Evolutionary conservation across 1,140 invertebrate species (phyloP).

Genomic region (Aphaenogaster rudis): DNA sequence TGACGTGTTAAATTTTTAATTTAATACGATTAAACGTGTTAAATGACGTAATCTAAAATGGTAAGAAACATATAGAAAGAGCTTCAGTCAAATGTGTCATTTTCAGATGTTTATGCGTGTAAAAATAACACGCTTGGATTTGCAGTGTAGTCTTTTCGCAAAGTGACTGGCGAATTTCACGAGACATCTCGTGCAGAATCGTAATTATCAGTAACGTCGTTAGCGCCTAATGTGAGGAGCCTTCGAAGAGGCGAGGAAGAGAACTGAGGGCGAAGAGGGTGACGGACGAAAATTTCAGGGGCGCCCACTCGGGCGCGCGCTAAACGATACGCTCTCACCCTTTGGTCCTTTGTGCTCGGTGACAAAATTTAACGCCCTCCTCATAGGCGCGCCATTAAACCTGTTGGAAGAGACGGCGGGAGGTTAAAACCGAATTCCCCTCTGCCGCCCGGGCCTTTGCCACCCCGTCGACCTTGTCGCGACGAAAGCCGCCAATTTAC

Average conservation of each 20-base stretch:
- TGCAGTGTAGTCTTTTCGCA: neutral
- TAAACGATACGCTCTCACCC: slow-evolving; percentile 73
- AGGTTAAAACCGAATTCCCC: neutral
- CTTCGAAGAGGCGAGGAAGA: slow-evolving; percentile 20
- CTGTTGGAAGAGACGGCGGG: slow-evolving; percentile 7
- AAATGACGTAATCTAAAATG: too few relatives aligned
- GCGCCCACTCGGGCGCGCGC: slow-evolving; percentile 51
- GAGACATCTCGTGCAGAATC: slow-evolving; percentile 53
- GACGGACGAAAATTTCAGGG: slow-evolving; percentile 56
- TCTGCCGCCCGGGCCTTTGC: neutral
- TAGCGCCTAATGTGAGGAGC: slow-evolving; percentile 56
- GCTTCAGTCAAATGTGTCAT: too few relatives aligned
- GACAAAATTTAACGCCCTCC: slow-evolving; percentile 76
- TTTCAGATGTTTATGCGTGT: too few relatives aligned
- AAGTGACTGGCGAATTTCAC: slow-evolving; percentile 56
- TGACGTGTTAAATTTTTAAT: too few relatives aligned
- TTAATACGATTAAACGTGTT: too few relatives aligned
- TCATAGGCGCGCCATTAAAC: slow-evolving; percentile 76
- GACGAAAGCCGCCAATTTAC: slow-evolving; percentile 77
- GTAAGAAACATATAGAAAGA: too few relatives aligned
- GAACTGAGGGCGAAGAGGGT: slow-evolving; percentile 5
- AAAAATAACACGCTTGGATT: too few relatives aligned
- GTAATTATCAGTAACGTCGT: slow-evolving; percentile 73
- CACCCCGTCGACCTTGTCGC: slow-evolving; percentile 55
- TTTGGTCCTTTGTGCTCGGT: slow-evolving; percentile 71